phyloP scores from a whole-genome alignment of 35 echinoderm and acorn worm genomes.

The Anneissia japonica region DNA sequence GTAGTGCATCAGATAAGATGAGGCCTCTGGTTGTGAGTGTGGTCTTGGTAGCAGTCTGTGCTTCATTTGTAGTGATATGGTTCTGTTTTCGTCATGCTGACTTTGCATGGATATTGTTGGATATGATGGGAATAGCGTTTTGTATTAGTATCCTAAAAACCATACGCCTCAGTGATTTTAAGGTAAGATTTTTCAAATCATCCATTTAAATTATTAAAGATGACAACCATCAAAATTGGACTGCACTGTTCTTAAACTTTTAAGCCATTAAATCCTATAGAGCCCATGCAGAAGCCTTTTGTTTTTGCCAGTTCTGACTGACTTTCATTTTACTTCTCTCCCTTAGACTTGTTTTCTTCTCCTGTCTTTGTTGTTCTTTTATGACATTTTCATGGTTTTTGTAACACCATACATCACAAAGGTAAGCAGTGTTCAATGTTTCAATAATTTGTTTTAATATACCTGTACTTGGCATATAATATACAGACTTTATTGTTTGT shows the following conservation, averaged over 20 bases:
- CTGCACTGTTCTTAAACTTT: no score
- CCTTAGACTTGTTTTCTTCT: slow-evolving; percentile 77
- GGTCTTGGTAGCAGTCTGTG: slow-evolving; percentile 34
- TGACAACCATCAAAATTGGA: background rate
- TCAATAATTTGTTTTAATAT: background rate
- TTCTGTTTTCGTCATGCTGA: slow-evolving; percentile 77
- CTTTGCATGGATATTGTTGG: slow-evolving; percentile 87
- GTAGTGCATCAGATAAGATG: no score
- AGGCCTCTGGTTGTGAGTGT: slow-evolving; percentile 39
- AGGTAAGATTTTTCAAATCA: slow-evolving; percentile 41
- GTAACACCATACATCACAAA: slow-evolving; percentile 78
- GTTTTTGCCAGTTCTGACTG: no score
- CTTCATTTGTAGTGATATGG: slow-evolving; percentile 70
- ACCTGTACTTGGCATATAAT: background rate
- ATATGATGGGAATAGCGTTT: slow-evolving; percentile 71
- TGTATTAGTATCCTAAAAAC: slow-evolving; percentile 80
- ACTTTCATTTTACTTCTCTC: slow-evolving; percentile 25
- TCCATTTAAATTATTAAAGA: background rate
- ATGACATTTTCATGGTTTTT: slow-evolving; percentile 98
- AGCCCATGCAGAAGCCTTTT: no score
- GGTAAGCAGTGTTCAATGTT: slow-evolving; percentile 24
- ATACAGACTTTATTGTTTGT: no score
- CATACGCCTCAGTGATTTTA: slow-evolving; percentile 76
- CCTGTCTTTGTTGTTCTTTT: slow-evolving; percentile 69
- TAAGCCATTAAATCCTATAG: no score